Conservation (phyloP, 2,113 vertebrate genomes). For the Sceloporus tristichus region DNA sequence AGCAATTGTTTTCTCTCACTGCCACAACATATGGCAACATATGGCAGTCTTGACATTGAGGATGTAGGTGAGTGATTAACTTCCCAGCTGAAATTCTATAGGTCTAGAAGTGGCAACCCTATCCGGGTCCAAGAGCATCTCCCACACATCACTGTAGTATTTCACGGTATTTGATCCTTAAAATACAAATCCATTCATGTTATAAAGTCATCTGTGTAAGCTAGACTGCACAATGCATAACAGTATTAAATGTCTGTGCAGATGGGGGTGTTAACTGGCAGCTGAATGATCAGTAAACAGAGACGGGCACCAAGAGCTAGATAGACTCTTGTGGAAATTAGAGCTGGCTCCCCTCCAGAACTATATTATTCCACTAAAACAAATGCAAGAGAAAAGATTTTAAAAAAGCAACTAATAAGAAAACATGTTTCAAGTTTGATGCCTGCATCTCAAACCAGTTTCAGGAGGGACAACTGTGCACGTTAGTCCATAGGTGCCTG, state of each 20-base stretch:
- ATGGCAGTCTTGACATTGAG: not conserved
- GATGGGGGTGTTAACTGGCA: not conserved
- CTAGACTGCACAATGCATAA: not conserved
- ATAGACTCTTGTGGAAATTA: not conserved
- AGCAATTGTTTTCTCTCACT: too few species aligned
- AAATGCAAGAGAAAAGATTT: not conserved
- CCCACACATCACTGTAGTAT: not conserved
- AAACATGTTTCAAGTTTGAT: not conserved
- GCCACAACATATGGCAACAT: not conserved
- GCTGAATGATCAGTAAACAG: not conserved
- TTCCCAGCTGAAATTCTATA: not conserved
- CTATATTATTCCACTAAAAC: not conserved
- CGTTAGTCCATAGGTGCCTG: not conserved
- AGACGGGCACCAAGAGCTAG: not conserved
- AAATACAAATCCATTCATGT: fast-evolving
- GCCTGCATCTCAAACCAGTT: not conserved
- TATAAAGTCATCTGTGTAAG: not conserved
- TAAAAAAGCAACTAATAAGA: not conserved
- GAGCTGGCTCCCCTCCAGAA: not conserved
- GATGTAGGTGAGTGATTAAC: not conserved
- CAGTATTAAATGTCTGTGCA: not conserved
- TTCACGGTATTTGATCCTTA: slow-evolving; percentile 14
- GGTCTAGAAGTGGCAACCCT: not conserved
- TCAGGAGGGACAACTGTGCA: fast-evolving
- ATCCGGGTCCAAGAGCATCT: too few species aligned